phyloP scores from a whole-genome alignment of 2,888 invertebrate species.

The Beris morrisii region DNA sequence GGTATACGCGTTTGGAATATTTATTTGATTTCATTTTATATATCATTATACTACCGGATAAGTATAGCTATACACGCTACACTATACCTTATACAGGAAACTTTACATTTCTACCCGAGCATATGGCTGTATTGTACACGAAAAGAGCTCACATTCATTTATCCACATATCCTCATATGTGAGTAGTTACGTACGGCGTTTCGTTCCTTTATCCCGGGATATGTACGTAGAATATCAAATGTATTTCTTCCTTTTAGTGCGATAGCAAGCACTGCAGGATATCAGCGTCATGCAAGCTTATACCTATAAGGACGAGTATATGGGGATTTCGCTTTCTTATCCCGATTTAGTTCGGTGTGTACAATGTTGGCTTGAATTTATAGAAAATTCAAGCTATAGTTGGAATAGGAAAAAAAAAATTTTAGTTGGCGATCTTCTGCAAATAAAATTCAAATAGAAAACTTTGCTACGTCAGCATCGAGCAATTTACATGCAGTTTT shows the following conservation, averaged over 20 bases:
- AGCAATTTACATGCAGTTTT: no score
- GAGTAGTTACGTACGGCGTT: not conserved
- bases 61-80: not conserved
- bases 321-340: not conserved
- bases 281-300: not conserved
- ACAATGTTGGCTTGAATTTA: constrained; percentile 2
- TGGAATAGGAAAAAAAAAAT: no score
- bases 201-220: constrained; percentile 1
- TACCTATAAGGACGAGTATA: not conserved
- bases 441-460: no score
- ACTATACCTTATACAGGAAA: not conserved
- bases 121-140: not conserved
- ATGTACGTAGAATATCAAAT: constrained; percentile 9
- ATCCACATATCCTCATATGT: not conserved
- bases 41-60: not conserved
- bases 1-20: constrained; percentile 33
- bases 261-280: not conserved
- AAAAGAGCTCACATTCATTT: not conserved
- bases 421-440: no score
- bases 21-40: constrained; percentile 26
- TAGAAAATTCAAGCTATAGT: not conserved
- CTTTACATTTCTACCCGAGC: no score
- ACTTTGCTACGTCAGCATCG: no score
- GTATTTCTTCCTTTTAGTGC: not conserved
- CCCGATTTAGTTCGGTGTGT: not conserved